Base-by-base conservation (phyloP, 2,113 vertebrate genomes). In the Otolemur garnettii region DNA sequence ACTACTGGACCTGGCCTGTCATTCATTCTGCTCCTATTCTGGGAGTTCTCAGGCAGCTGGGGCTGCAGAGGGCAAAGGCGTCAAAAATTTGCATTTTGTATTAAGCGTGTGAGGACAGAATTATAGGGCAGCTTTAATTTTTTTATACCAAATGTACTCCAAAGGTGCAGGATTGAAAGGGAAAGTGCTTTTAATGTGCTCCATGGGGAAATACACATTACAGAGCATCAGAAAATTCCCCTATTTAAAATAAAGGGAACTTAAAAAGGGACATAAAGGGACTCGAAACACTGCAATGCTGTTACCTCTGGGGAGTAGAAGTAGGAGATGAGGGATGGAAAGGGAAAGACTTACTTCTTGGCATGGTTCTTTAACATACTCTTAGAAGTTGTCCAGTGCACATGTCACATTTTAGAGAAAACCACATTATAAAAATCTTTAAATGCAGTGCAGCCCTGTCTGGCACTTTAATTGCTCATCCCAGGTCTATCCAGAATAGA, bases 31-130 rank as follows among this genome's bases (percentile, higher is more conserved):
- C 69, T 60, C 69, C 45, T 77, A 42, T 64, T 62, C 59, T 5
- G 30, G 81, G 59, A 90, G 5, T 50, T 95, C 71, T 14, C 13
- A 15, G 38, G 69, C 53, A 93, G 80, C 87, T 78, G 45, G 62
- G 59, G 64, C 42, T 64, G 55, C 60, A n/a, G 15, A 93, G 68
- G 64, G 68, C 83, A 53, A 26, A 80, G 35, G 82, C 64, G 62
- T 22, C 79, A 87, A 78, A 12, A 45, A 89, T 69, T 71, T 69
- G 69, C 62, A 59, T 45, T 84, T 53, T 71, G 60, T 62, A 50
- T 84, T 81, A 77, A 87, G 33, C 35, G 87, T 60, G 69, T 87
- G 95, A 79, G 90, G 80, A 96, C 84, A 92, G 88, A 91, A 93
- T 80, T 38, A 42, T 33, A 12, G 1, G 42, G 18, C 64, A 62